phyloP scores from a whole-genome alignment of 1,140 invertebrate species.

The Drosophila orosa region DNA sequence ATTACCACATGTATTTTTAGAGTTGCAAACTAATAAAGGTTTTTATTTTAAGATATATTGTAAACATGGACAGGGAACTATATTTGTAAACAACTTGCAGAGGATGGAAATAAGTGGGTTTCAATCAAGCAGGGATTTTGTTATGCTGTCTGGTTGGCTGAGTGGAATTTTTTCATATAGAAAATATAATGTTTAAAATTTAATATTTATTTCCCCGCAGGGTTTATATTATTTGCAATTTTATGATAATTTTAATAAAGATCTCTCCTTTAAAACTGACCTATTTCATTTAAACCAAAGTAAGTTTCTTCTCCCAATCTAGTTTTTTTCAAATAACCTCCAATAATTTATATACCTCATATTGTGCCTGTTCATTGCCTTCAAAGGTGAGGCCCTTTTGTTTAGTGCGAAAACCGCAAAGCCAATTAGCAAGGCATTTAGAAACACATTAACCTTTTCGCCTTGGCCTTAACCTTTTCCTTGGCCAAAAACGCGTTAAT shows the following conservation, averaged over 20 bases:
- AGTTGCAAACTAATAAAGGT: constrained; percentile 13
- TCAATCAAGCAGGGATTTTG: neutral
- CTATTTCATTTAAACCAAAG: neutral
- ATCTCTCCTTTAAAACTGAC: neutral
- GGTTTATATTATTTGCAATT: too few relatives aligned
- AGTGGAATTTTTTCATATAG: too few relatives aligned
- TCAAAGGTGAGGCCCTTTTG: constrained; percentile 21
- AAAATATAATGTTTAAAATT: too few relatives aligned
- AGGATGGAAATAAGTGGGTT: neutral
- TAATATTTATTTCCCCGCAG: too few relatives aligned
- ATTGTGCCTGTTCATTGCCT: neutral
- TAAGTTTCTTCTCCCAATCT: neutral
- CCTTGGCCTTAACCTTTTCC: constrained; percentile 73
- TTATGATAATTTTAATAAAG: neutral
- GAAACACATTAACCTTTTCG: constrained; percentile 75
- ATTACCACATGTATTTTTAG: constrained; percentile 31
- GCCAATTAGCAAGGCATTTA: constrained; percentile 73
- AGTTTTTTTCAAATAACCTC: neutral
- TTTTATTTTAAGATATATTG: constrained; percentile 13
- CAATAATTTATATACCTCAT: neutral
- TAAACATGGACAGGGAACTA: constrained; percentile 4
- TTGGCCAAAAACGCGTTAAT: constrained; percentile 55
- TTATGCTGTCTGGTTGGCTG: neutral
- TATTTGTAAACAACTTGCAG: constrained; percentile 17
- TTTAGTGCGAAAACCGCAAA: constrained; percentile 32